A percentile compares a stretch with the other conserved stretches of the same genome.
phyloP scores from a whole-genome alignment of 2,113 vertebrate genomes.

The Sapajus apella region DNA sequence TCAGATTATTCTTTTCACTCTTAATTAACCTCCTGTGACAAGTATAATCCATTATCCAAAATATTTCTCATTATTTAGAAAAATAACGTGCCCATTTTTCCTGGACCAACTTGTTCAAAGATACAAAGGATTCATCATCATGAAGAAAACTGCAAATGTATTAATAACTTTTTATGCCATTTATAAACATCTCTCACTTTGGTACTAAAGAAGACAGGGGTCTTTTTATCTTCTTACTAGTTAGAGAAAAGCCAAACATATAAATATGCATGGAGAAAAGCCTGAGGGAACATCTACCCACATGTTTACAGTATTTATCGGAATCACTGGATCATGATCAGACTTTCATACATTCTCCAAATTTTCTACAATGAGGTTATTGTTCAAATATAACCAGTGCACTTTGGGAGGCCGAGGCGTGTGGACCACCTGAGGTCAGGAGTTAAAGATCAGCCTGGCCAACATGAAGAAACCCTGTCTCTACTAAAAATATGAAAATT shows the following conservation, averaged over 20 bases:
- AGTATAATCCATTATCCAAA: constrained; percentile 46
- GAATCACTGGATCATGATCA: neutral
- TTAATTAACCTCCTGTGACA: constrained; percentile 58
- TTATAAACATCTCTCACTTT: neutral
- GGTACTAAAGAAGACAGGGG: neutral
- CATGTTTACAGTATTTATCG: neutral
- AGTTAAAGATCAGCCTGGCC: no score
- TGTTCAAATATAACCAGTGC: neutral
- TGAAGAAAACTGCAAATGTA: neutral
- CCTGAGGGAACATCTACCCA: neutral
- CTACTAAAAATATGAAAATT: no score
- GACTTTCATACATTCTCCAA: neutral
- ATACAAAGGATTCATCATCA: neutral
- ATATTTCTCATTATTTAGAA: neutral
- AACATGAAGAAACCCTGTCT: no score
- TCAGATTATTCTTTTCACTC: constrained; percentile 41
- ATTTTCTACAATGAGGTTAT: neutral
- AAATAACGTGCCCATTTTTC: constrained; percentile 1
- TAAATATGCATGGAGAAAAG: neutral
- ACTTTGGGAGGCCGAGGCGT: no score
- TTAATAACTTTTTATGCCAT: neutral
- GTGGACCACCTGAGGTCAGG: no score
- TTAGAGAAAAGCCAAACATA: neutral
- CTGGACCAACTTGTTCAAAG: neutral
- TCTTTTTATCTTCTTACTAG: neutral